Percentiles rank a stretch among this genome's conserved stretches.
These are phyloP conservation scores for Coleophora deauratella DNA, from an alignment of 2,888 invertebrate genomes.

Conservation along the genomic window DNA sequence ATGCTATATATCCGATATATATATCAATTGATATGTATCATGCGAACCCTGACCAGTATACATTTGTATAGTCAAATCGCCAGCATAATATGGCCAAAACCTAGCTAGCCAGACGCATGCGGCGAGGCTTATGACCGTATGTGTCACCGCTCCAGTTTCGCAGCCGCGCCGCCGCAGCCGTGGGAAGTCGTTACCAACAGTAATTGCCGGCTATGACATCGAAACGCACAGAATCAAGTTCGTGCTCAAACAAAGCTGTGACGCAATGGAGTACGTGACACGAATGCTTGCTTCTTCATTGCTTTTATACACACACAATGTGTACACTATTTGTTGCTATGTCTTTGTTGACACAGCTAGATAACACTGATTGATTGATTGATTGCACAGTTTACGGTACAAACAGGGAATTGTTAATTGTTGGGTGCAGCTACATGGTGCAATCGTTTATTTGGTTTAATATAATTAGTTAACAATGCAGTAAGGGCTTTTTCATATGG, in stretches of 20 bases:
- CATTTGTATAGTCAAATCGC: slow-evolving; percentile 44
- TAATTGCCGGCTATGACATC: slow-evolving; percentile 38
- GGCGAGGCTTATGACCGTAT: slow-evolving; percentile 16
- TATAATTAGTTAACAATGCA: too few species aligned
- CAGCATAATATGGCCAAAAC: slow-evolving; percentile 25
- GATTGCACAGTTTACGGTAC: too few species aligned
- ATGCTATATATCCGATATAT: too few species aligned
- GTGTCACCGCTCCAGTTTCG: slow-evolving; percentile 61
- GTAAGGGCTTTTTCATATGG: too few species aligned
- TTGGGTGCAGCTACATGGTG: too few species aligned
- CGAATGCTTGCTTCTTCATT: not conserved
- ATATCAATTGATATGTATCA: too few species aligned
- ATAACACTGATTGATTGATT: too few species aligned
- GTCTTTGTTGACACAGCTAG: too few species aligned
- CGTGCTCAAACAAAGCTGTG: slow-evolving; percentile 23
- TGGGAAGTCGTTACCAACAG: slow-evolving; percentile 54
- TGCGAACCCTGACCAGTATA: too few species aligned
- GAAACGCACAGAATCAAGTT: slow-evolving; percentile 32
- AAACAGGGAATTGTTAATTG: too few species aligned
- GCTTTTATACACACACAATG: not conserved
- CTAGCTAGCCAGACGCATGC: not conserved
- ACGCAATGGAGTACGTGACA: slow-evolving; percentile 9
- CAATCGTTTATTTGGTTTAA: too few species aligned
- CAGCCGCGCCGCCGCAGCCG: slow-evolving; percentile 39
- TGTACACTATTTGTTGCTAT: too few species aligned